These are phyloP conservation scores for Macrosiphum euphorbiae DNA, from an alignment of 2,888 invertebrate species.

Conservation along the genomic window DNA sequence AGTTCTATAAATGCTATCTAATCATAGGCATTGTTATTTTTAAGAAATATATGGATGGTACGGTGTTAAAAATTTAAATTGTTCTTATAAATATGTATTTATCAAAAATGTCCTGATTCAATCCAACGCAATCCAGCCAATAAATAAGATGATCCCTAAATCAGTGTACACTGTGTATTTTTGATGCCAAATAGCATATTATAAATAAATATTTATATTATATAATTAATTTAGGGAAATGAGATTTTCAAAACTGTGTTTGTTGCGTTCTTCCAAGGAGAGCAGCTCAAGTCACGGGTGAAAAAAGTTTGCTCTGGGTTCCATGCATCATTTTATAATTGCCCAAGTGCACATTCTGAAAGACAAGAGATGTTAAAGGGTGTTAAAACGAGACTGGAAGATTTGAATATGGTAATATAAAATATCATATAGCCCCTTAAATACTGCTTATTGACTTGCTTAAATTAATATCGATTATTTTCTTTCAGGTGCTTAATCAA, in stretches of 20 bases:
- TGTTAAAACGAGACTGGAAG: slow-evolving; percentile 89
- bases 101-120: not conserved
- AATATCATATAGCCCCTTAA: not conserved
- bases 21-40: not conserved
- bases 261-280: slow-evolving; percentile 91
- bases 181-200: not conserved
- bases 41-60: not conserved
- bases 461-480: slow-evolving; percentile 45
- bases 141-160: not conserved
- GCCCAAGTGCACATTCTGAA: slow-evolving; percentile 88
- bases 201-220: not conserved
- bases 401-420: slow-evolving; percentile 79
- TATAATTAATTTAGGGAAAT: slow-evolving; percentile 77
- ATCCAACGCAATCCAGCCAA: not conserved
- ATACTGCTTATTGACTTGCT: not conserved
- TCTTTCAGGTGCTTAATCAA: slow-evolving; percentile 81
- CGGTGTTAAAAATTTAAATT: not conserved
- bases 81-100: not conserved
- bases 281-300: slow-evolving; percentile 89
- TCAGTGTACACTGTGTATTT: not conserved
- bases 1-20: too few species aligned
- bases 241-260: slow-evolving; percentile 91
- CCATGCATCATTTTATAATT: slow-evolving; percentile 92
- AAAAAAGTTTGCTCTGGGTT: slow-evolving; percentile 95
- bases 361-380: slow-evolving; percentile 91